Conservation (phyloP, 2,797 vertebrate genomes). For the Botia kubotai region DNA sequence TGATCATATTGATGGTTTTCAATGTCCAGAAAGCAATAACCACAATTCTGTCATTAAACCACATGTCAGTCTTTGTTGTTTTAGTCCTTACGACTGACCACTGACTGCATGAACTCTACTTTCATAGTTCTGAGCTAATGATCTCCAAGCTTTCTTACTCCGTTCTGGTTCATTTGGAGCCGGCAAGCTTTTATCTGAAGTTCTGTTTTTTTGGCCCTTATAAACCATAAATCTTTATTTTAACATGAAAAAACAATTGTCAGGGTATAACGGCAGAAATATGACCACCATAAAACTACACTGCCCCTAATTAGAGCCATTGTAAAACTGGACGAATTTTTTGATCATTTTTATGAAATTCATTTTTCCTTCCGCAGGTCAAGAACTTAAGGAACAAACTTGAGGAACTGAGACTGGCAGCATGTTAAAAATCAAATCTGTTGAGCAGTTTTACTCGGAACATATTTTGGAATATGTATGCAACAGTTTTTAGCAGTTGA, state of each 20-base stretch:
- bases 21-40: background rate
- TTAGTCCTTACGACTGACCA: background rate
- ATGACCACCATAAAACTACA: conserved; percentile 64
- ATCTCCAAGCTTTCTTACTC: conserved; percentile 49
- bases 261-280: conserved; percentile 57
- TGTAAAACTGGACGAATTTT: conserved; percentile 70
- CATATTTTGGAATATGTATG: too few species aligned
- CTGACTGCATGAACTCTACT: background rate
- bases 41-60: background rate
- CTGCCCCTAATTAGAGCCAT: conserved; percentile 66
- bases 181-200: conserved; percentile 51
- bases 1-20: conserved; percentile 5
- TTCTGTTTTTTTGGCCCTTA: conserved; percentile 59
- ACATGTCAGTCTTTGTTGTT: conserved; percentile 2
- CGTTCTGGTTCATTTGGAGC: conserved; percentile 48
- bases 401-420: conserved; percentile 66
- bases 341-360: conserved; percentile 68
- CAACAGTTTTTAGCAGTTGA: too few species aligned
- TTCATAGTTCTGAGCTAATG: conserved; percentile 50
- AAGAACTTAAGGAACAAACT: conserved; percentile 65
- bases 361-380: conserved; percentile 63
- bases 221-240: conserved; percentile 63
- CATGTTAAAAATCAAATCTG: background rate
- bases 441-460: too few species aligned
- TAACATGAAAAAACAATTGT: conserved; percentile 56